A percentile compares a stretch with the other conserved stretches of the same genome.
These are phyloP conservation scores for Globia sparganii DNA, from an alignment of 2,888 invertebrate species.

Conservation along the genomic window DNA sequence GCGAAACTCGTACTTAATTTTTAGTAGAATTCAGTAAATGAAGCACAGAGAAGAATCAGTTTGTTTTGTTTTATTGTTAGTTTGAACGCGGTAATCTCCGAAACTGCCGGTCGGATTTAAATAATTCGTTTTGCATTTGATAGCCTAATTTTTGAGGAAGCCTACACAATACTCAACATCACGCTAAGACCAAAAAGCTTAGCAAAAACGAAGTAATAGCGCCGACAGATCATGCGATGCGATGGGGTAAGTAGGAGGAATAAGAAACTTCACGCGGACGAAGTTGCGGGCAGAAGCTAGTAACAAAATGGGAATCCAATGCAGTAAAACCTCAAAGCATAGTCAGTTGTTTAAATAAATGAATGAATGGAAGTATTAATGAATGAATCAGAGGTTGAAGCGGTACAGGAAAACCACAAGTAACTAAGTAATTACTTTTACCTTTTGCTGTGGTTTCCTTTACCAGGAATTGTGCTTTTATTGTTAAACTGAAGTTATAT, in stretches of 20 bases:
- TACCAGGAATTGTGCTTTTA: constrained; percentile 4
- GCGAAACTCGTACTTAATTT: background rate
- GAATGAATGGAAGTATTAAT: constrained; percentile 20
- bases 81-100: too few species aligned
- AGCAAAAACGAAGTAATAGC: too few species aligned
- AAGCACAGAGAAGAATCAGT: too few species aligned
- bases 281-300: background rate
- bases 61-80: too few species aligned
- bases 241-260: too few species aligned
- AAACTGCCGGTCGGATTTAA: too few species aligned
- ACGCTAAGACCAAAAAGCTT: too few species aligned
- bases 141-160: too few species aligned
- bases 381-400: constrained; percentile 44
- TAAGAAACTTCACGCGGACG: background rate
- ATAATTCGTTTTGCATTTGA: too few species aligned
- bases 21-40: background rate
- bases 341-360: background rate
- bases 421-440: constrained; percentile 26
- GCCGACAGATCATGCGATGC: too few species aligned
- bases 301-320: background rate
- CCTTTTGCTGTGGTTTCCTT: constrained; percentile 35
- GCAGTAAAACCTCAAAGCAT: background rate
- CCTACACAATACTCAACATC: too few species aligned
- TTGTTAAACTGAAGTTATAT: background rate
- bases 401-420: constrained; percentile 49